Conservation (phyloP, 2,797 vertebrate species). For the Muscicapa striata region DNA sequence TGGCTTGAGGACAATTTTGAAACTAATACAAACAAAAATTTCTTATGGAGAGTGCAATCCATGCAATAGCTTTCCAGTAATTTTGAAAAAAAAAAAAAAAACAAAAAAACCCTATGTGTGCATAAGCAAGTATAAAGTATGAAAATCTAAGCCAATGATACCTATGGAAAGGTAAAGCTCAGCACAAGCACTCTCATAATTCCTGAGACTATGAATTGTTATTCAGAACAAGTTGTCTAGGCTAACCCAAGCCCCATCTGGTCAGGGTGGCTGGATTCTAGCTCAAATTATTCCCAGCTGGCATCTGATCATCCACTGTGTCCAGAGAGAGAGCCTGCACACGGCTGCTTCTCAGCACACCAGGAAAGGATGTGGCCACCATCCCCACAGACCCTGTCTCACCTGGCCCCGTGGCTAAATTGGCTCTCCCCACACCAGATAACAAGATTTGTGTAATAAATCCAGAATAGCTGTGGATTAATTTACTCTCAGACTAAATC, state of each 20-base stretch:
- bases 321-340: not conserved
- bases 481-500: not conserved
- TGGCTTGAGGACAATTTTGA: not conserved
- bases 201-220: not conserved
- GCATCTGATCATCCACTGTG: accelerated
- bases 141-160: not conserved
- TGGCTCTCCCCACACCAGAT: not conserved
- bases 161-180: not conserved
- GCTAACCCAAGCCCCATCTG: not conserved
- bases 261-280: not conserved
- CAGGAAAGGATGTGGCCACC: accelerated
- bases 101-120: too few relatives aligned
- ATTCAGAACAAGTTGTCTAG: not conserved
- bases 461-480: accelerated
- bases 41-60: not conserved
- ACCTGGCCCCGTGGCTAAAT: accelerated
- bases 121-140: not conserved
- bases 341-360: accelerated
- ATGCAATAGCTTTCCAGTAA: not conserved
- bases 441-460: not conserved
- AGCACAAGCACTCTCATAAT: not conserved
- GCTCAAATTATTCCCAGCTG: not conserved
- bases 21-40: not conserved
- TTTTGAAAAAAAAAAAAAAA: not conserved
- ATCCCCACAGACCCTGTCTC: accelerated